Evolutionary conservation across 2,888 invertebrate genomes (phyloP), one percentile per base, ranked within the genome.

Genomic region (Endotricha flammealis): DNA sequence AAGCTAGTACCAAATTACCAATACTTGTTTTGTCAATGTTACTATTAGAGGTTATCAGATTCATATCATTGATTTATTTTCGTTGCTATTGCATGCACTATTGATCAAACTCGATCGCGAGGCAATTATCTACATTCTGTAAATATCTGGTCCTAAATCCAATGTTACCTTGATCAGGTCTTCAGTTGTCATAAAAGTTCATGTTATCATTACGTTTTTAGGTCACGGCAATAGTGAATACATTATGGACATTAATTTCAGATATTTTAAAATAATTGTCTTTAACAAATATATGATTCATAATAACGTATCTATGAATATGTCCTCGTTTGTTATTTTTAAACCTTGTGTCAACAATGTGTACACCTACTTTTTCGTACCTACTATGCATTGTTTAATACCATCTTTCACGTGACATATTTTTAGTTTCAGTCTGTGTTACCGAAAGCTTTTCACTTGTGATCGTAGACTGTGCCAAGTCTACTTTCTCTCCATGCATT

Each of bases 381-480:
- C n/a, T n/a, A n/a, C n/a, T n/a, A n/a, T n/a, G n/a, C n/a, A n/a
- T n/a, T n/a, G n/a, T n/a, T n/a, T n/a, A n/a, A n/a, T n/a, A 56
- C 50, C 42, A 56, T 48, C 50, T 54, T 61, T 57, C 58, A 57
- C 58, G 57, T 53, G 59, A 57, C 44, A 37, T 48, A 39, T 32
- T 44, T n/a, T 46, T 40, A 47, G 44, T 50, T 46, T 43, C 37
- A 32, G 38, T 45, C 48, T 41, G 41, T 45, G 41, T 44, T 48
- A 54, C 52, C 50, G 50, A 48, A 57, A 57, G 46, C 48, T 57
- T 64, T 67, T 61, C 64, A 59, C 63, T 66, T 64, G 57, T 60
- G 59, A 57, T 65, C 54, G 43, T 41, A 42, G 52, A 47, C 41
- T 55, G 51, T 70, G 76, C 74, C 73, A 75, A 74, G 54, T 58